Percentiles rank a stretch among this genome's conserved stretches.
These are phyloP conservation scores for Gymnodraco acuticeps DNA, from an alignment of 2,797 vertebrate genomes.

Conservation along the genomic window DNA sequence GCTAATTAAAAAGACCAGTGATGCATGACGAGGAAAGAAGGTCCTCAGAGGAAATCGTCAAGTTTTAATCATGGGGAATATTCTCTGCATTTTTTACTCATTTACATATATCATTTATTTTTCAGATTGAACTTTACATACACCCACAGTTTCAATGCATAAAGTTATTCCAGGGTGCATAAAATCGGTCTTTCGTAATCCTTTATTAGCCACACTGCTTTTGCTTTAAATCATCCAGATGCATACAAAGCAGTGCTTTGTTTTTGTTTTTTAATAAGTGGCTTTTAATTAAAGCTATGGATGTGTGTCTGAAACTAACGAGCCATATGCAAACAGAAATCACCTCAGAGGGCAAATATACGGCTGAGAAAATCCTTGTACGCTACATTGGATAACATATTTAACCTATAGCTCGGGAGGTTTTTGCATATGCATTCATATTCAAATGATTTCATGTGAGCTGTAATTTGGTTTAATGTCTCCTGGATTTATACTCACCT, in stretches of 20 bases:
- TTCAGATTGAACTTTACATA: neutral
- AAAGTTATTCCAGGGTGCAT: conserved; percentile 1
- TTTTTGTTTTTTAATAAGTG: conserved; percentile 33
- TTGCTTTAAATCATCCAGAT: conserved; percentile 40
- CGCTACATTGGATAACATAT: conserved; percentile 25
- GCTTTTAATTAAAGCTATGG: conserved; percentile 58
- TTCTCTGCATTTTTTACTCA: conserved; percentile 9
- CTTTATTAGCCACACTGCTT: conserved; percentile 41
- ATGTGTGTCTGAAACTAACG: conserved; percentile 36
- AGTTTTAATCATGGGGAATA: conserved; percentile 26
- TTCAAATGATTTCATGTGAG: conserved; percentile 26
- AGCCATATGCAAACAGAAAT: conserved; percentile 12
- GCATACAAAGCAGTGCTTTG: conserved; percentile 26
- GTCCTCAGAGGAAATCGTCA: conserved; percentile 31
- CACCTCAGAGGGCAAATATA: conserved; percentile 13
- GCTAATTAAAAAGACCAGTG: conserved; percentile 53
- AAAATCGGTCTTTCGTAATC: conserved; percentile 37
- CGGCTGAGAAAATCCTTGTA: conserved; percentile 20
- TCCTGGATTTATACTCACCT: conserved; percentile 20
- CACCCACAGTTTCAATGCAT: neutral
- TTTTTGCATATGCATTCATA: conserved; percentile 17
- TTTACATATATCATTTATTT: neutral
- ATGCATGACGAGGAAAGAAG: conserved; percentile 16
- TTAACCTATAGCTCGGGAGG: conserved; percentile 19
- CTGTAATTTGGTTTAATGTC: conserved; percentile 35